Evolutionary conservation across 2,797 vertebrate species (phyloP).

Genomic region (Pantherophis vulpinus): DNA sequence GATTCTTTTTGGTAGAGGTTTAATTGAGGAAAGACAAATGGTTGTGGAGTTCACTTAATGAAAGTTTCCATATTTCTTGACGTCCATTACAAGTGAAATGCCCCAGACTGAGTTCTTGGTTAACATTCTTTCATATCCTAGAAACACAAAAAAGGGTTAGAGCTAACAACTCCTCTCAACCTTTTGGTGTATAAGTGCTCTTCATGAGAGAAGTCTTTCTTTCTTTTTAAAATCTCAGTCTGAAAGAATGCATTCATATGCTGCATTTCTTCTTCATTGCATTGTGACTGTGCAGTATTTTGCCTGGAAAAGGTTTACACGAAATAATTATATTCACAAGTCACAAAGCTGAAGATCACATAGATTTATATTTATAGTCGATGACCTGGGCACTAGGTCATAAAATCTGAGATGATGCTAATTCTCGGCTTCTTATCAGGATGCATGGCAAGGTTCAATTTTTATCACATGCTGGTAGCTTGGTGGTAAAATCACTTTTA

Average conservation of each 20-base stretch:
- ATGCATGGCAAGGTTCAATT: conserved; percentile 32
- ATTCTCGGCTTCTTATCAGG: conserved; percentile 41
- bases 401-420: conserved; percentile 44
- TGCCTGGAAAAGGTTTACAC: not conserved
- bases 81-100: not conserved
- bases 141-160: not conserved
- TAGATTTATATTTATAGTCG: conserved; percentile 8
- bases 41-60: not conserved
- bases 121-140: not conserved
- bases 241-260: not conserved
- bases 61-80: not conserved
- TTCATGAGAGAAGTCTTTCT: not conserved
- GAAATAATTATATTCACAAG: not conserved
- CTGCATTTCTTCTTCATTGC: not conserved
- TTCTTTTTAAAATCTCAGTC: not conserved
- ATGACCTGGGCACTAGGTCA: conserved; percentile 39
- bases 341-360: conserved; percentile 22
- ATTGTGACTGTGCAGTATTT: not conserved
- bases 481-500: conserved; percentile 51
- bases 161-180: not conserved
- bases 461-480: conserved; percentile 38
- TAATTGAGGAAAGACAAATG: not conserved
- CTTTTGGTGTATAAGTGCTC: not conserved
- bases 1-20: not conserved
- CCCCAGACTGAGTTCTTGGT: not conserved